Evolutionary conservation across 2,888 invertebrate genomes (phyloP).

Genomic region (Chalcosyrphus nemorum): DNA sequence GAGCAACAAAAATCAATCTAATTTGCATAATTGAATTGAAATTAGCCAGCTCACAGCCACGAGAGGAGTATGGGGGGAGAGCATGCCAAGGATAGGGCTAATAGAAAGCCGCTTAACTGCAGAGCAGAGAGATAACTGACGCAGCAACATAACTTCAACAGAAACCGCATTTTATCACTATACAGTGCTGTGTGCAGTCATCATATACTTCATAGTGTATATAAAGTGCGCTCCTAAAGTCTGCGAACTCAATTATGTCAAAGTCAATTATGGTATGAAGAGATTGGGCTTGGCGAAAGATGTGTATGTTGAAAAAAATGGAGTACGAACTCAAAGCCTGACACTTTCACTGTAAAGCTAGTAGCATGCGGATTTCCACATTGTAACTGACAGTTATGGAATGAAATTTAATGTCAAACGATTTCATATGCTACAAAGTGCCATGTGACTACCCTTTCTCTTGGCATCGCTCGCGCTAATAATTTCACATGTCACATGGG

Average conservation of each 20-base stretch:
- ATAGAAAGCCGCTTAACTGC: constrained; percentile 62
- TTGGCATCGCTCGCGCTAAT: not conserved
- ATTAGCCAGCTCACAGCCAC: constrained; percentile 56
- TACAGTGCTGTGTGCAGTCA: not conserved
- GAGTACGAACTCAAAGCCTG: constrained; percentile 38
- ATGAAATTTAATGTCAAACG: constrained; percentile 64
- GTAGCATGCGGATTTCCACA: constrained; percentile 49
- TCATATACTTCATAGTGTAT: not conserved
- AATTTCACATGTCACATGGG: constrained; percentile 53
- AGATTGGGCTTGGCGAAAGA: constrained; percentile 49
- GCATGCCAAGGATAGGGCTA: constrained; percentile 28
- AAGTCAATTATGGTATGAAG: constrained; percentile 66
- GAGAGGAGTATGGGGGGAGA: not conserved
- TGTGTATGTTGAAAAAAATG: no score
- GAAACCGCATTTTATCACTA: constrained; percentile 53
- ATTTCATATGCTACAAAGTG: constrained; percentile 24
- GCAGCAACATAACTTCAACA: constrained; percentile 41
- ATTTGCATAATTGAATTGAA: constrained; percentile 74
- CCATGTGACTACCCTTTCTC: not conserved
- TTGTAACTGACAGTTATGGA: constrained; percentile 64
- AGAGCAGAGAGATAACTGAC: constrained; percentile 34
- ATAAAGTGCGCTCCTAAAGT: constrained; percentile 47
- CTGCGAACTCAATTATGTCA: constrained; percentile 70
- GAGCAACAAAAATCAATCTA: constrained; percentile 70
- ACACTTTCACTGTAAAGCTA: constrained; percentile 57